These are phyloP conservation scores for Heliocidaris tuberculata DNA, from an alignment of 35 echinoderm and acorn worm genomes.

Conservation along the genomic window DNA sequence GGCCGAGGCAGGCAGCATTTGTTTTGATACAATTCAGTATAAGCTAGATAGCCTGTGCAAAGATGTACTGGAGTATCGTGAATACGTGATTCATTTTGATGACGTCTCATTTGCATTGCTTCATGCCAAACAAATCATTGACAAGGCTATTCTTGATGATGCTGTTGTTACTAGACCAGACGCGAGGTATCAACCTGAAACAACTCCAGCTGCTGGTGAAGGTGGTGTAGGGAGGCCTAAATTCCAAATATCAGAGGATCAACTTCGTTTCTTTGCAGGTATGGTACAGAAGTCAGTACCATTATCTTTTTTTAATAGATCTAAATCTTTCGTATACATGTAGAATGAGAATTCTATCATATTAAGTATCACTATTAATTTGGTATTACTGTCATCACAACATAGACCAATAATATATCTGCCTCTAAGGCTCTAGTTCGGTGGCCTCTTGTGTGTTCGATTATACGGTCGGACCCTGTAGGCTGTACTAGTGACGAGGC, in stretches of 20 bases:
- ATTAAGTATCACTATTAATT: not conserved
- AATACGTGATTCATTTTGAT: not conserved
- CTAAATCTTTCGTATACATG: not conserved
- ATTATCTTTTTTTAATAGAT: no score
- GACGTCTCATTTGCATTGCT: not conserved
- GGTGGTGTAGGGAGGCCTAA: not conserved
- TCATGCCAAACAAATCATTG: not conserved
- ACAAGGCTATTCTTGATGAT: not conserved
- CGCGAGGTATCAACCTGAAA: not conserved
- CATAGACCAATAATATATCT: no score
- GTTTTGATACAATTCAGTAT: not conserved
- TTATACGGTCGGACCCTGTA: no score
- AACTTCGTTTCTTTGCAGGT: not conserved
- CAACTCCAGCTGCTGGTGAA: not conserved
- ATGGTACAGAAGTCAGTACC: not conserved
- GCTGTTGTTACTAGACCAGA: no score
- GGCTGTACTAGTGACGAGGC: no score
- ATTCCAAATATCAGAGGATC: not conserved
- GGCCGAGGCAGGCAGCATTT: not conserved
- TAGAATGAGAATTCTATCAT: not conserved
- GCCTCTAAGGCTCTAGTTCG: no score
- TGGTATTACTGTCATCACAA: not conserved
- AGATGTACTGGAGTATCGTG: not conserved
- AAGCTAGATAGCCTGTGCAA: not conserved
- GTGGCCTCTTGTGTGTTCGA: not conserved